phyloP scores from a whole-genome alignment of 1,140 invertebrate genomes.

The Drosophila takahashii region DNA sequence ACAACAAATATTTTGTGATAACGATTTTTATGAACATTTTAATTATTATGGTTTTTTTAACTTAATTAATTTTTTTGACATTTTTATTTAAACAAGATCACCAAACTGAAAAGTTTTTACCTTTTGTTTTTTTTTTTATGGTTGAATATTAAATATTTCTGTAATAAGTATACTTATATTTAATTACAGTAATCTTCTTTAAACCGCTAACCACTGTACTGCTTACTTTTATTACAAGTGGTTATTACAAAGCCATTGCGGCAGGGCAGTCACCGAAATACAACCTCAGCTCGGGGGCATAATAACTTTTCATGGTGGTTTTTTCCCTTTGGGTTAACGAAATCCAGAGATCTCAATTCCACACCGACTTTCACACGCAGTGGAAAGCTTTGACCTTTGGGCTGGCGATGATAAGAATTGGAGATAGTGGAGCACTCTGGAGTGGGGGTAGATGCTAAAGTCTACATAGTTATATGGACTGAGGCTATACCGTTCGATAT shows the following conservation, averaged over 20 bases:
- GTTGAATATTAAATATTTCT: no score
- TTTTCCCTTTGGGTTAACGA: slow-evolving; percentile 8
- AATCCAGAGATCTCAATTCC: slow-evolving; percentile 12
- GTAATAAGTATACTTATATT: no score
- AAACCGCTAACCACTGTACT: background rate
- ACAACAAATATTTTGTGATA: no score
- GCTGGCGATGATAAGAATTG: slow-evolving; percentile 53
- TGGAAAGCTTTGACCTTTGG: slow-evolving; percentile 63
- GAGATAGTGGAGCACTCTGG: slow-evolving; percentile 30
- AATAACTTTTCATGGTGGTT: slow-evolving; percentile 18
- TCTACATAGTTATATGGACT: slow-evolving; percentile 26
- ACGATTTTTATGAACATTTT: no score
- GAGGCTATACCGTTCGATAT: slow-evolving; percentile 6
- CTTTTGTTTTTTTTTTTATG: no score
- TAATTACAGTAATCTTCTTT: no score
- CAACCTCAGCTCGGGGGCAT: slow-evolving; percentile 1
- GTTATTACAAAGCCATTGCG: slow-evolving; percentile 3
- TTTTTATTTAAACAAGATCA: no score
- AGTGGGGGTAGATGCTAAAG: slow-evolving; percentile 20
- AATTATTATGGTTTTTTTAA: no score
- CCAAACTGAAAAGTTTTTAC: no score
- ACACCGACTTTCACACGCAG: slow-evolving; percentile 29
- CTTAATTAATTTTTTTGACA: no score
- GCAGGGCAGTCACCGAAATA: slow-evolving; percentile 18
- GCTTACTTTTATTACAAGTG: slow-evolving; percentile 14